Evolutionary conservation across 1,140 invertebrate species (phyloP).

Genomic region (Microvelia longipes): DNA sequence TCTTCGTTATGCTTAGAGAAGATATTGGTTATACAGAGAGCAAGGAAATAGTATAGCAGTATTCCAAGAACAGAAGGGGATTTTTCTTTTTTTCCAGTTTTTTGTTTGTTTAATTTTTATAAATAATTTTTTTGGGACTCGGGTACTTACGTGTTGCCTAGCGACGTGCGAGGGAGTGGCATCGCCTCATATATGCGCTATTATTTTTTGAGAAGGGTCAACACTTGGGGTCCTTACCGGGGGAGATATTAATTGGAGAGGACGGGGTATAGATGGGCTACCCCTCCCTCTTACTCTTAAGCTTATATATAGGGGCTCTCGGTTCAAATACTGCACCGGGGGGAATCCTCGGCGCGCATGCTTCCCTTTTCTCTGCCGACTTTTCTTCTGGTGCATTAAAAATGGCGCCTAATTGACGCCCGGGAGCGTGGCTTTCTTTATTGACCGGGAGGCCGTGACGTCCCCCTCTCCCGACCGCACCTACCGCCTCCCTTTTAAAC

Average conservation of each 20-base stretch:
- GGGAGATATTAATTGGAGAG: neutral
- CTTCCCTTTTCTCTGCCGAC: conserved; percentile 9
- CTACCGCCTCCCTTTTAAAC: neutral
- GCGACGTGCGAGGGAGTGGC: neutral
- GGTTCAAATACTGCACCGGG: conserved; percentile 8
- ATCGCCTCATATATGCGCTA: neutral
- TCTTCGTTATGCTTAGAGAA: neutral
- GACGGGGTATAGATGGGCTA: neutral
- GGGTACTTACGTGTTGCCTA: neutral
- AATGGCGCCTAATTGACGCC: conserved; percentile 16
- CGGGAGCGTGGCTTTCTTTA: conserved; percentile 13
- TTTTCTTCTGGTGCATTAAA: conserved; percentile 19
- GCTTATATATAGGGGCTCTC: neutral
- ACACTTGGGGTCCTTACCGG: neutral
- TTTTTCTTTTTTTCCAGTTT: no score
- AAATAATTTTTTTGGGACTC: neutral
- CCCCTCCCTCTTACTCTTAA: no score
- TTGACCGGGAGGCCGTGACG: conserved; percentile 9
- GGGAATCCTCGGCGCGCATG: conserved; percentile 1
- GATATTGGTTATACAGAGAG: neutral
- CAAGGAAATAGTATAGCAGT: neutral
- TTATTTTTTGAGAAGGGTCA: conserved; percentile 4
- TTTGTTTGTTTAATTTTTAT: neutral
- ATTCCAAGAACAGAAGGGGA: neutral
- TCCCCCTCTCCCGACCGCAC: neutral